Base-by-base conservation (phyloP, 2,113 vertebrate species). In the Tyto alba region DNA sequence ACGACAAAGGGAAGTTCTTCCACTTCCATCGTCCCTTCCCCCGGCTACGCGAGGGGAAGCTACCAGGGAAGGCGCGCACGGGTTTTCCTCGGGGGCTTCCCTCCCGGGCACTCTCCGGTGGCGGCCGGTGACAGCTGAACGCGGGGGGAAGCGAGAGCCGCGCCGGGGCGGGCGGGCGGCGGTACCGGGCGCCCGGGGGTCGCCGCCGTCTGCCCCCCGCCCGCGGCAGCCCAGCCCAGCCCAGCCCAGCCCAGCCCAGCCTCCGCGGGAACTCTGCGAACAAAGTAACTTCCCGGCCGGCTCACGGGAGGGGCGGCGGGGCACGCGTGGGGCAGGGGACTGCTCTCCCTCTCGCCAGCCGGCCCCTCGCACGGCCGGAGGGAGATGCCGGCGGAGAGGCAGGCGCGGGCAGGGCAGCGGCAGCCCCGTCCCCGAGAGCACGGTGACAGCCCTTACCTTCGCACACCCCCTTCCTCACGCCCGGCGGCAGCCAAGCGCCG, bases 241-340 rank as follows among this genome's bases (percentile, higher is more conserved):
- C n/a, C n/a, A n/a, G n/a, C n/a, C n/a, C n/a, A n/a, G n/a, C n/a
- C n/a, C 90, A 57, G 73, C 78, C 47, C 74, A 36, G 71, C 50
- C 90, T 78, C 84, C 29, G 71, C 45, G 15, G 76, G 25, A 96
- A 94, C 95, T 96, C 96, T 16, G 75, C 88, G 36, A 97, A 96
- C 91, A 96, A 96, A 97, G 93, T 97, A 96, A 97, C 91, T 96
- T 95, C 27, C 53, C 74, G 63, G 85, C 66, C 13, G 78, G 85
- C 18, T 23, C 19, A 53, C 60, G 10, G 30, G 19, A 30, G n/a
- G n/a, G 38, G 36, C 53, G 60, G 62, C 38, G 25, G 91, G 75
- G 43, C 82, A 55, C 72, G 36, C 80, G 81, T 47, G 64, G 81
- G 57, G 55, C 57, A 34, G 47, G 57, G 45, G 25, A 29, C 60